phyloP scores from a whole-genome alignment of 2,113 vertebrate genomes.

The Prochilodus magdalenae region DNA sequence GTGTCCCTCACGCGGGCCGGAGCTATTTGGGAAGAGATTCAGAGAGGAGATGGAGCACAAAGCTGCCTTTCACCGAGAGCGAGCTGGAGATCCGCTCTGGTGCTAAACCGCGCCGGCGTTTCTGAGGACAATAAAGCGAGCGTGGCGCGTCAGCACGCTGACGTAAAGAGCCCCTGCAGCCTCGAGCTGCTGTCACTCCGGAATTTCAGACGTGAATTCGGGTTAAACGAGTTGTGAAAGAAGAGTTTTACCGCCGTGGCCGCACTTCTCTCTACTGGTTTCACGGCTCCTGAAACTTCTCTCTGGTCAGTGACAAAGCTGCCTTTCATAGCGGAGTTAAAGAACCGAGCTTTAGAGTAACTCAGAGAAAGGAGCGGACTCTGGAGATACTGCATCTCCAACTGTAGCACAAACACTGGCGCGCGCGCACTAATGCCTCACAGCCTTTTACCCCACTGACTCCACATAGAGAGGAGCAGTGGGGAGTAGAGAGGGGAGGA shows the following conservation, averaged over 20 bases:
- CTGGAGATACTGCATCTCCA: no score
- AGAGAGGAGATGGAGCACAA: constrained; percentile 14
- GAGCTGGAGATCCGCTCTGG: neutral
- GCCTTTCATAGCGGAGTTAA: neutral
- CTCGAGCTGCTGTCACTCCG: neutral
- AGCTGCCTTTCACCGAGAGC: constrained; percentile 6
- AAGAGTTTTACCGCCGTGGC: neutral
- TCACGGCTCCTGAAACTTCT: neutral
- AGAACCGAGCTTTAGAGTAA: no score
- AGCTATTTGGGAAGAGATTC: constrained; percentile 1
- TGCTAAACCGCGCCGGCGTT: neutral
- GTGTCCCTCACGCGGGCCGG: neutral
- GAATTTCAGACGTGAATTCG: neutral
- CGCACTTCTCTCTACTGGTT: neutral
- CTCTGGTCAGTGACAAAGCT: neutral
- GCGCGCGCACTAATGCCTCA: constrained; percentile 9
- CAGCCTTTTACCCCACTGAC: constrained; percentile 28
- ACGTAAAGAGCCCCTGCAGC: neutral
- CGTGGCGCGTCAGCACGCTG: neutral
- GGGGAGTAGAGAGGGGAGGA: neutral
- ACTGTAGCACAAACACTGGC: neutral
- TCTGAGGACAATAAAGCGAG: neutral
- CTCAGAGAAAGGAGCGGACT: no score
- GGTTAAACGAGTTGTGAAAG: constrained; percentile 3
- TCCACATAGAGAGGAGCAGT: neutral